phyloP scores from a whole-genome alignment of 1,140 invertebrate species.

The Sinonovacula constricta region DNA sequence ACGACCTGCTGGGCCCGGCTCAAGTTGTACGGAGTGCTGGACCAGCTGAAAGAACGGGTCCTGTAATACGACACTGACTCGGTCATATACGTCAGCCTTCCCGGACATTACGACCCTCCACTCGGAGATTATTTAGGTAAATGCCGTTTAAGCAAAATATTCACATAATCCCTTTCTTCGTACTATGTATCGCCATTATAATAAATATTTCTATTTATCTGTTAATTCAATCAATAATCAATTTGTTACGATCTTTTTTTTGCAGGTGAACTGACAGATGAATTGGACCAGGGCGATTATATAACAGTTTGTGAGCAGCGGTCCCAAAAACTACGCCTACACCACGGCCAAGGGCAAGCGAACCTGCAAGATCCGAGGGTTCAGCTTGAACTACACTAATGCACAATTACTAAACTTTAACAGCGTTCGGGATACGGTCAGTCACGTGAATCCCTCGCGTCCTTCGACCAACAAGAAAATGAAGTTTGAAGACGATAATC shows the following conservation, averaged over 20 bases:
- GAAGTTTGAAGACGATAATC: no score
- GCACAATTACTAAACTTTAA: slow-evolving; percentile 41
- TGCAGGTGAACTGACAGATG: slow-evolving; percentile 14
- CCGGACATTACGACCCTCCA: background rate
- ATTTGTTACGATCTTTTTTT: background rate
- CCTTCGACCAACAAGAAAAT: no score
- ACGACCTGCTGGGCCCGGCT: slow-evolving; percentile 77
- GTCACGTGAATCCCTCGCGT: background rate
- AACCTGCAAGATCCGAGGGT: slow-evolving; percentile 1
- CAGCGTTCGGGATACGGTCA: slow-evolving; percentile 4
- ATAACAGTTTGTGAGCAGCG: slow-evolving; percentile 6
- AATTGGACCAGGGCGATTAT: background rate
- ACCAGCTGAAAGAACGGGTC: slow-evolving; percentile 64
- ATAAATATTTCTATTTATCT: no score
- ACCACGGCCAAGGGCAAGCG: background rate
- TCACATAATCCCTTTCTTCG: no score
- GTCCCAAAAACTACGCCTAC: slow-evolving; percentile 10
- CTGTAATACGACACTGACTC: slow-evolving; percentile 78
- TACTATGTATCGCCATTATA: no score
- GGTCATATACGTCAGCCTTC: slow-evolving; percentile 65
- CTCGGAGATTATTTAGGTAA: slow-evolving; percentile 17
- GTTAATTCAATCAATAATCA: background rate
- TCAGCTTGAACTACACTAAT: slow-evolving; percentile 42
- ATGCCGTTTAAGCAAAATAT: no score
- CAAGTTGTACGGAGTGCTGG: slow-evolving; percentile 75